phyloP scores from a whole-genome alignment of 2,888 invertebrate species.

The Girardia tigrina region DNA sequence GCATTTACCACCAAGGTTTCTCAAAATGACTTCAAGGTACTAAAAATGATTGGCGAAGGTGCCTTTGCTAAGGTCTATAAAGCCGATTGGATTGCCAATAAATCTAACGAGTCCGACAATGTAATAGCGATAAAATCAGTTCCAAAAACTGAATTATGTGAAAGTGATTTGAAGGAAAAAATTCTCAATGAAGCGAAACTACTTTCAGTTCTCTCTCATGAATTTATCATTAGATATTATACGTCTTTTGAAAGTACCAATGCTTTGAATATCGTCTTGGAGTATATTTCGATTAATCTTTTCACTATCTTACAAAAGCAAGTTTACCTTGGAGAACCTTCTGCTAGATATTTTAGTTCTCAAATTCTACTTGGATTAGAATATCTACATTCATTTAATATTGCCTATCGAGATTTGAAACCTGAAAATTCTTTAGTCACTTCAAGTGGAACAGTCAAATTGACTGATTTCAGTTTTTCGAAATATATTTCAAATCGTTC shows the following conservation, averaged over 20 bases:
- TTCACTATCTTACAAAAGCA: constrained; percentile 30
- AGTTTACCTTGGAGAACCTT: constrained; percentile 25
- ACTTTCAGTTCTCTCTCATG: not conserved
- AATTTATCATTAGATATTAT: not conserved
- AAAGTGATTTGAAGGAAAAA: not conserved
- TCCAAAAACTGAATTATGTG: not conserved
- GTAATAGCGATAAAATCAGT: not conserved
- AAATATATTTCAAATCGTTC: constrained; percentile 32
- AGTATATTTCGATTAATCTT: constrained; percentile 34
- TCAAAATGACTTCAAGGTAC: not conserved
- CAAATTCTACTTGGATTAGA: not conserved
- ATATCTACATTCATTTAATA: not conserved
- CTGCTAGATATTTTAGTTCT: constrained; percentile 8
- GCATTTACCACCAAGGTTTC: not conserved
- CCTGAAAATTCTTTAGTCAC: constrained; percentile 34
- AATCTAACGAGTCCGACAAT: not conserved
- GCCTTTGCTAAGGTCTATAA: not conserved
- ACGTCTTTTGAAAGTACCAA: not conserved
- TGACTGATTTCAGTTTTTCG: constrained; percentile 36
- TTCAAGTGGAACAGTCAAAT: constrained; percentile 32
- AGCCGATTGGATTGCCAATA: not conserved
- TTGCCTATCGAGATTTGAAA: constrained; percentile 36
- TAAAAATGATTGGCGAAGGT: not conserved
- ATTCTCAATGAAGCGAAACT: not conserved
- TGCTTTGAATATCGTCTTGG: constrained; percentile 33